Evolutionary conservation across 2,797 vertebrate genomes (phyloP).

Genomic region (Iguana delicatissima): DNA sequence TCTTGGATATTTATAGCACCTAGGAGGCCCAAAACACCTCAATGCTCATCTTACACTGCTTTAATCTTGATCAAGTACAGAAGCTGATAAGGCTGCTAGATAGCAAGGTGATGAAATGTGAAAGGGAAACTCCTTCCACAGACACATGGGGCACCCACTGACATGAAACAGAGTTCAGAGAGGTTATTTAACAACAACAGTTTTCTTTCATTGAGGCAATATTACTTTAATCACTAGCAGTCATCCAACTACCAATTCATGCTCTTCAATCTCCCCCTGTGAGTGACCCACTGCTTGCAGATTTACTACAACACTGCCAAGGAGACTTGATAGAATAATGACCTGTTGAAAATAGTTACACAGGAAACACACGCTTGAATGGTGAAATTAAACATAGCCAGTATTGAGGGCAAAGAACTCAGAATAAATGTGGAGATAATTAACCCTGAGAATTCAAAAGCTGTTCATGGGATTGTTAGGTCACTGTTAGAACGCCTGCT

Average conservation of each 20-base stretch:
- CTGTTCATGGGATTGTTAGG: not conserved
- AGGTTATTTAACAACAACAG: conserved; percentile 7
- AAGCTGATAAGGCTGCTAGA: not conserved
- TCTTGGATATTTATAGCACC: conserved; percentile 11
- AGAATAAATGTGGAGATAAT: not conserved
- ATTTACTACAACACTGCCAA: not conserved
- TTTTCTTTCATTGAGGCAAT: conserved; percentile 3
- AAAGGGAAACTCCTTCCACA: not conserved
- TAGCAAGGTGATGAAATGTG: fast-evolving
- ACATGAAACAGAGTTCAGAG: not conserved
- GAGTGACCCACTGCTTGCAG: not conserved
- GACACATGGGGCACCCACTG: not conserved
- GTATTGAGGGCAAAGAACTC: not conserved
- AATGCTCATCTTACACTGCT: conserved; percentile 49
- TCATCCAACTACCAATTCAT: not conserved
- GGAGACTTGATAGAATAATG: not conserved
- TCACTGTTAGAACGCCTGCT: not conserved
- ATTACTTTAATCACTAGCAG: not conserved
- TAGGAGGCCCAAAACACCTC: conserved; percentile 27
- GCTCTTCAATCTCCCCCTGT: not conserved
- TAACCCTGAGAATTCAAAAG: not conserved
- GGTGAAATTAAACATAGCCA: not conserved
- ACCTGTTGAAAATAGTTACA: not conserved
- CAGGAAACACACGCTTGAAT: not conserved
- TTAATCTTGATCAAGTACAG: conserved; percentile 37